Percentiles rank a stretch among this genome's conserved stretches.
Conservation (phyloP, 2,888 invertebrate genomes). For the Lycocerus yunnanus region DNA sequence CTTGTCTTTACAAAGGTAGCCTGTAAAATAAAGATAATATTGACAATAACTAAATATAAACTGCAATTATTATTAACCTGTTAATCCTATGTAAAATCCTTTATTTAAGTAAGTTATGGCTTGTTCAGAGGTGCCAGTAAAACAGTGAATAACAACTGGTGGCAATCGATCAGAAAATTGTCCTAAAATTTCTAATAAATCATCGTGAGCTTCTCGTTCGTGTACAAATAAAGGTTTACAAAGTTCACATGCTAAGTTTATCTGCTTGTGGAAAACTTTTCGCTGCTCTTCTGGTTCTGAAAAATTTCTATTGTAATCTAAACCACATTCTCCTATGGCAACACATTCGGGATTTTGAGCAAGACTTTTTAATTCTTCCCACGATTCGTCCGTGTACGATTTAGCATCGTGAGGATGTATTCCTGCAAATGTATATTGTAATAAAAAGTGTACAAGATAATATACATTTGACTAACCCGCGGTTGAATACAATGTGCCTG, state of each 20-base stretch:
- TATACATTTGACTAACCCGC: conserved; percentile 64
- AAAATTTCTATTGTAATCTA: conserved; percentile 93
- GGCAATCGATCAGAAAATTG: conserved; percentile 64
- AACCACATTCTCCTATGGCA: conserved; percentile 91
- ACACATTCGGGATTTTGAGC: conserved; percentile 88
- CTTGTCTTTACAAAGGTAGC: conserved; percentile 90
- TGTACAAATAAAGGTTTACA: conserved; percentile 88
- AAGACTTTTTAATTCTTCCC: conserved; percentile 77
- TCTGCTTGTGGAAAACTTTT: conserved; percentile 85
- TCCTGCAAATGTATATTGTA: conserved; percentile 58
- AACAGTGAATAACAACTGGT: conserved; percentile 88
- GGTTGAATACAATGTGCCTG: conserved; percentile 87
- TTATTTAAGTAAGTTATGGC: conserved; percentile 81
- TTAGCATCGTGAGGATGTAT: conserved; percentile 95
- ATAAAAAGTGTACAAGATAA: background rate
- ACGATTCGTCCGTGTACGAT: conserved; percentile 76
- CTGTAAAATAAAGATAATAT: conserved; percentile 51
- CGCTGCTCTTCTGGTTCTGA: conserved; percentile 87
- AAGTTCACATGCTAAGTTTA: conserved; percentile 83
- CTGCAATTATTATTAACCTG: conserved; percentile 57
- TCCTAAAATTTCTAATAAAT: conserved; percentile 75
- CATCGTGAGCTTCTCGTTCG: conserved; percentile 89
- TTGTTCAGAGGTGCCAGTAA: conserved; percentile 86
- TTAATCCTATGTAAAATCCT: conserved; percentile 85
- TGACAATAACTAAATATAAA: background rate